Evolutionary conservation across 2,797 vertebrate species (phyloP).

Genomic region (Mormyrops attenuatus): DNA sequence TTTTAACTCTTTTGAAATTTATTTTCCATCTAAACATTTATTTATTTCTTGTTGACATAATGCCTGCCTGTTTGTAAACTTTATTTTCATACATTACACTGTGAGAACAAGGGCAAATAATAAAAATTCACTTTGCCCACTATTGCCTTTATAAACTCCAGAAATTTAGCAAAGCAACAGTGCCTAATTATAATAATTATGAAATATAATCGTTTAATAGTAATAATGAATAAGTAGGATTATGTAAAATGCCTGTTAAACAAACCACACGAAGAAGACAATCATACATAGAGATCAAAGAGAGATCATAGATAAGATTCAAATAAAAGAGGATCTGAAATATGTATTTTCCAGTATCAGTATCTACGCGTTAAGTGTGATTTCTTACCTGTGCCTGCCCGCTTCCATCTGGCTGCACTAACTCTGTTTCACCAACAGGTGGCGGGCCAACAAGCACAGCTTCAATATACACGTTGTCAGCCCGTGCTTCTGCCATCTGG

Average conservation of each 20-base stretch:
- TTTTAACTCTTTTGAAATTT: not conserved
- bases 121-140: not conserved
- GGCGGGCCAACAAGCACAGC: conserved; percentile 24
- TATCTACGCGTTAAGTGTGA: not conserved
- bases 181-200: not conserved
- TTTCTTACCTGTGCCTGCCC: conserved; percentile 53
- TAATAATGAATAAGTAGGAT: not conserved
- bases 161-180: not conserved
- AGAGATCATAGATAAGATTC: not conserved
- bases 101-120: too few species aligned
- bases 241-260: not conserved
- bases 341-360: not conserved
- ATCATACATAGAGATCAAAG: not conserved
- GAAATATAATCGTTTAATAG: not conserved
- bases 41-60: not conserved
- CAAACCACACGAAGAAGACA: not conserved
- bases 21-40: not conserved
- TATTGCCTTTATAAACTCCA: not conserved
- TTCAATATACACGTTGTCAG: conserved; percentile 40
- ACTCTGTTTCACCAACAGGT: conserved; percentile 39
- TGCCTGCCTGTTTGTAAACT: not conserved
- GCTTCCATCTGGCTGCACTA: conserved; percentile 47
- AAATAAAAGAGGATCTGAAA: not conserved
- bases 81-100: not conserved
- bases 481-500: conserved; percentile 61